Base-by-base conservation (phyloP, 2,797 vertebrate species). In the Ptychobarbus kaznakovi region DNA sequence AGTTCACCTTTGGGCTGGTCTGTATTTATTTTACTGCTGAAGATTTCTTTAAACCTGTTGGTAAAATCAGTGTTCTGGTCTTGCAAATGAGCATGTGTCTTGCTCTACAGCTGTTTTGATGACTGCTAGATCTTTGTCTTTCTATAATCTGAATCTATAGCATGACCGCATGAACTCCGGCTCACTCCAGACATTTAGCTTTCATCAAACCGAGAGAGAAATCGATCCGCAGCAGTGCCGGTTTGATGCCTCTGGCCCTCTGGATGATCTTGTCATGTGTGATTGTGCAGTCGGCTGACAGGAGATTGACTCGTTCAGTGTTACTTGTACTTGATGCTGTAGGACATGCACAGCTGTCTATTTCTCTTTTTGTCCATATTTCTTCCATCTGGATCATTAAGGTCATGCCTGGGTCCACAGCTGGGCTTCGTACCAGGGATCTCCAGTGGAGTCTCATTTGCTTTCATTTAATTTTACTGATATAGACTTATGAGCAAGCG, bases 261-360 rank as follows among this genome's bases (percentile, higher is more conserved):
- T 83, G 68, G 66, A 66, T 78, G 75, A 80, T 77, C 82, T 68
- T 87, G 77, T 78, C 32, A 84, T 69, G 75, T 75, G 69, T 85
- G 83, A 49, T 63, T 72, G 76, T 63, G 84, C 38, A 63, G 58
- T 83, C 15, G 18, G 22, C 82, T 81, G 89, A 83, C 74, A 86
- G 79, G 49, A 72, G 75, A 76, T 68, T 20, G n/a, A 82, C 68
- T 38, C 18, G 8, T 83, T 85, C 73, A 22, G 22, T 28, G 35
- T 51, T 49, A 44, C 49, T 56, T 68, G 56, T 75, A 51, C 58
- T 53, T 25, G n/a, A 83, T 61, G 35, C 28, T 66, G 15, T 76
- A 66, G 32, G 82, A 76, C 58, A 76, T 38, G 44, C 3, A 25
- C 56, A 73, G 61, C 22, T 86, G 46, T 63, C 61, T 25, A 13